These are phyloP conservation scores for Herminia tarsipennalis DNA, from an alignment of 2,888 invertebrate genomes.

Conservation along the genomic window DNA sequence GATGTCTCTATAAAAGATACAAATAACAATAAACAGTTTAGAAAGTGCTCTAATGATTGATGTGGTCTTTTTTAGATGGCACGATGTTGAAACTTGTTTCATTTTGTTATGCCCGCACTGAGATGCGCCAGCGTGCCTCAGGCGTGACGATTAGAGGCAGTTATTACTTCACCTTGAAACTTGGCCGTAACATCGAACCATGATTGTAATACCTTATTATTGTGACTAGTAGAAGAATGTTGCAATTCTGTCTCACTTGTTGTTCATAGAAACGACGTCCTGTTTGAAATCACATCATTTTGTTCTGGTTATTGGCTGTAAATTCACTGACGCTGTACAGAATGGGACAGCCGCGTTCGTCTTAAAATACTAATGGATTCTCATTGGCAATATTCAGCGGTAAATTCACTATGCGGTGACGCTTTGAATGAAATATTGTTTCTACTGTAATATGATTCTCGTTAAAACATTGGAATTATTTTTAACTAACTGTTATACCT, in stretches of 20 bases:
- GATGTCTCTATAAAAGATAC: slow-evolving; percentile 35
- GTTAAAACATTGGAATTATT: no score
- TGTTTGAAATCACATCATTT: no score
- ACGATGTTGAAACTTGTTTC: slow-evolving; percentile 67
- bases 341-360: not conserved
- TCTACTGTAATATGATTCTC: no score
- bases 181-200: slow-evolving; percentile 24
- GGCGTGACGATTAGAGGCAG: slow-evolving; percentile 53
- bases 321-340: not conserved
- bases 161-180: slow-evolving; percentile 34
- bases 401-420: not conserved
- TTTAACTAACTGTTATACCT: no score
- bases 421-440: slow-evolving; percentile 18
- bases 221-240: slow-evolving; percentile 14
- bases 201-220: slow-evolving; percentile 24
- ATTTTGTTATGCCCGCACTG: slow-evolving; percentile 31
- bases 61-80: slow-evolving; percentile 65
- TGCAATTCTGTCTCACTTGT: slow-evolving; percentile 1
- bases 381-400: not conserved
- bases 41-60: slow-evolving; percentile 77
- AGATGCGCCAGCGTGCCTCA: slow-evolving; percentile 43
- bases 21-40: slow-evolving; percentile 66
- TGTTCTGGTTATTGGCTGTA: no score
- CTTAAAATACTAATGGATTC: not conserved
- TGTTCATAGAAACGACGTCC: not conserved